Percentiles rank a stretch among this genome's conserved stretches.
These are phyloP conservation scores for Podarcis siculus DNA, from an alignment of 2,797 vertebrate species.

Conservation along the genomic window DNA sequence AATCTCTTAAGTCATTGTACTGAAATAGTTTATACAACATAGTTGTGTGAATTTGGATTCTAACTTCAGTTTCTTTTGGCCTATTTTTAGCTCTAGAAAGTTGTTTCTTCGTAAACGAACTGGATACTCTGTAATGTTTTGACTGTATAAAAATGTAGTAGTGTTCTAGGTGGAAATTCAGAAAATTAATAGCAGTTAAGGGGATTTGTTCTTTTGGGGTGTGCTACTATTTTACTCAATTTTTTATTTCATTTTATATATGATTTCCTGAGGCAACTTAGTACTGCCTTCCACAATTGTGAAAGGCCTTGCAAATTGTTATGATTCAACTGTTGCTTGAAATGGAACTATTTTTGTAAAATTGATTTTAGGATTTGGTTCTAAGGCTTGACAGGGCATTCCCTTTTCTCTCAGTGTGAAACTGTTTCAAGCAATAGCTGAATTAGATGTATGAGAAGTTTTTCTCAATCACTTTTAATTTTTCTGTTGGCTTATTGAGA, in stretches of 20 bases:
- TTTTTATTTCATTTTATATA: neutral
- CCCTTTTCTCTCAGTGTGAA: neutral
- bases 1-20: neutral
- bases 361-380: neutral
- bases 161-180: neutral
- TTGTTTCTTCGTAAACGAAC: neutral
- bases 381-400: neutral
- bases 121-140: slow-evolving; percentile 1
- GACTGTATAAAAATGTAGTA: neutral
- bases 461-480: neutral
- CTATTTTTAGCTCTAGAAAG: slow-evolving; percentile 5
- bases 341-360: neutral
- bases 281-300: neutral
- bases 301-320: neutral
- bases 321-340: neutral
- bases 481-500: neutral
- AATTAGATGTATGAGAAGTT: neutral
- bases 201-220: neutral
- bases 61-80: neutral
- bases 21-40: neutral
- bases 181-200: neutral
- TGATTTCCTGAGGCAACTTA: neutral
- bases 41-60: neutral
- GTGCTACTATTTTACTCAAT: too few relatives aligned
- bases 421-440: neutral